Evolutionary conservation across 2,888 invertebrate genomes (phyloP).

Genomic region (Drosophila setosimentum): DNA sequence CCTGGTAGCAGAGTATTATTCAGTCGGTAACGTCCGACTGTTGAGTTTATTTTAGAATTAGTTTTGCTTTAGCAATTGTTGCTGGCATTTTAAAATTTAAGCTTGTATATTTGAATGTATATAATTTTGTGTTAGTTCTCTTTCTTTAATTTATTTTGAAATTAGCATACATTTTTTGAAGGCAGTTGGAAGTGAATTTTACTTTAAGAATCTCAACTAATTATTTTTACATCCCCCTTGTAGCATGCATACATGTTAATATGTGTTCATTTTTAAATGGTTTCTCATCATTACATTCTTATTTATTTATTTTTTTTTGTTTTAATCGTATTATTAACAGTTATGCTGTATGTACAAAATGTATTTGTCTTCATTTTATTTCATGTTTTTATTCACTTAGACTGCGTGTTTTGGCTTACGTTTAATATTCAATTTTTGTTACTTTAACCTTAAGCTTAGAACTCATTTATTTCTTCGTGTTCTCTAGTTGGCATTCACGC

Average conservation of each 20-base stretch:
- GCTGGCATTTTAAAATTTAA: conserved; percentile 14
- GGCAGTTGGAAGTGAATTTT: conserved; percentile 65
- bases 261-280: conserved; percentile 16
- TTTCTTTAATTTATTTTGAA: conserved; percentile 13
- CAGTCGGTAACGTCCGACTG: conserved; percentile 6
- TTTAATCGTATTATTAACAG: conserved; percentile 28
- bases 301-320: conserved; percentile 7
- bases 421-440: conserved; percentile 44
- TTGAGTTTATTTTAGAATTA: background rate
- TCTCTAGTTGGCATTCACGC: conserved; percentile 35
- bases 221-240: conserved; percentile 14
- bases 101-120: conserved; percentile 24
- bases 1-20: background rate
- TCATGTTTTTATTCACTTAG: conserved; percentile 21
- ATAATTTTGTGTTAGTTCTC: conserved; percentile 9
- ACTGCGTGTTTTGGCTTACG: conserved; percentile 60
- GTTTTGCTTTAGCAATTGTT: conserved; percentile 13
- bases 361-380: background rate
- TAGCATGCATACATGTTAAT: conserved; percentile 26
- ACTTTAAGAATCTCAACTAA: conserved; percentile 48
- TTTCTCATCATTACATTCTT: conserved; percentile 1
- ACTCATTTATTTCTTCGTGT: conserved; percentile 28
- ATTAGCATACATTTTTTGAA: conserved; percentile 43
- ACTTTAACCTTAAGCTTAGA: conserved; percentile 35
- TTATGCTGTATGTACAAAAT: conserved; percentile 19